Evolutionary conservation across 64 coral and sea anemone species (phyloP), one percentile per base, ranked within the genome.

Genomic region (Acropora yongei): DNA sequence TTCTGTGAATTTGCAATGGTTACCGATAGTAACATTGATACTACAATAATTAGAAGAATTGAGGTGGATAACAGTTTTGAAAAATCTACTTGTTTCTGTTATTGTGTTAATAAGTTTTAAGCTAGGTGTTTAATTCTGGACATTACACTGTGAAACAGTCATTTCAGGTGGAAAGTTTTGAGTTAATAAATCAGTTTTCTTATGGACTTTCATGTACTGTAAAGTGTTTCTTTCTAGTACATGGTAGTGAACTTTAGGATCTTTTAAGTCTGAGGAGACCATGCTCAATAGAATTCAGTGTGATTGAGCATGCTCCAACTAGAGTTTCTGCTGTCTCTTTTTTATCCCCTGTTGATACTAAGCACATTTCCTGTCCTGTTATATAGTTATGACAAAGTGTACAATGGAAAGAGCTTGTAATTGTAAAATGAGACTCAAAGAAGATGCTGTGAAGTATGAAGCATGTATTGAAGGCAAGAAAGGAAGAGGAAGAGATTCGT

Each of bases 361-460:
- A 57, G 18, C 78, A 80, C 49, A 63, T 14, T 78, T 51, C 10
- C 13, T n/a, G 47, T 16, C 19, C 16, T 78, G 47, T 49, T 18
- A 78, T 48, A 78, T 50, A n/a, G n/a, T 49, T 50, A 78, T 19
- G 76, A 3, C 47, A 78, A 78, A 49, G 45, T n/a, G 10, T n/a
- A 50, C 12, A 49, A 3, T n/a, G 11, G 76, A 78, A 78, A 78
- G 47, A 10, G 45, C 6, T 13, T 17, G 12, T 49, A 17, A 49
- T 49, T 78, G n/a, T 78, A 49, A 14, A 17, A 78, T 49, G n/a
- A 78, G 47, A 19, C 76, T 78, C 14, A 78, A 50, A 50, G 76
- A 2, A 18, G 46, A 78, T 78, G 45, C 76, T 49, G 46, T 49
- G 76, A 78, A 50, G 47, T 78, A n/a, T n/a, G n/a, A n/a, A n/a